Base-by-base conservation (phyloP, 2,888 invertebrate species). In the Morpho deidamia region DNA sequence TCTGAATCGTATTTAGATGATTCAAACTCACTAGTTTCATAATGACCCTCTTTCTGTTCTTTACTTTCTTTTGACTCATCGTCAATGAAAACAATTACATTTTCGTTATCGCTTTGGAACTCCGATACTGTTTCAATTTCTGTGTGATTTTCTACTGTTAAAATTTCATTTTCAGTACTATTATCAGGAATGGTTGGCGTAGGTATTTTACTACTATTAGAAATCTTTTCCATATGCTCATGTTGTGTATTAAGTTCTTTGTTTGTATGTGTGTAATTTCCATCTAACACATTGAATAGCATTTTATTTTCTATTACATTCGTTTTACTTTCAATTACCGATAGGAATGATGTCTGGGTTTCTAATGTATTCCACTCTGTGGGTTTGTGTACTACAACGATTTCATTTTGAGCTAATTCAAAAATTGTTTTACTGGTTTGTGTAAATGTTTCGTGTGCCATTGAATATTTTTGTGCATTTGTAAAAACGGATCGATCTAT, bases 371-470 rank as follows among this genome's bases (percentile, higher is more conserved):
- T 75, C 14, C 61, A 64, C 35, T 72, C 55, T 8, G 56, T 35
- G 12, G 59, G 61, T 56, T 56, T 67, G 10, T 53, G 52, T n/a
- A 63, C 64, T n/a, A 41, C 42, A n/a, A 45, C 12, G 35, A 49
- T 35, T 35, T 84, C 84, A 10, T 66, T 67, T 64, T 83, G 77
- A 7, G 87, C 90, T 49, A 91, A 66, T 63, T 91, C 81, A 39
- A 92, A 71, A 44, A 91, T 88, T 2, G 92, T 92, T 77, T 90
- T 91, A 62, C 92, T 92, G 0, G 92, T 92, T 74, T 92, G 92
- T 8, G 92, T 92, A 57, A 74, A 85, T 12, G 72, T 82, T 67
- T 89, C 89, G 64, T 82, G 78, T 10, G 78, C 70, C 57, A 62
- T 0, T 39, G 10, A 40, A 62, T 63, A 55, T 60, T 62, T 58